A percentile compares a stretch with the other conserved stretches of the same genome.
These are phyloP conservation scores for Momotus momota DNA, from an alignment of 2,797 vertebrate species.

Conservation along the genomic window DNA sequence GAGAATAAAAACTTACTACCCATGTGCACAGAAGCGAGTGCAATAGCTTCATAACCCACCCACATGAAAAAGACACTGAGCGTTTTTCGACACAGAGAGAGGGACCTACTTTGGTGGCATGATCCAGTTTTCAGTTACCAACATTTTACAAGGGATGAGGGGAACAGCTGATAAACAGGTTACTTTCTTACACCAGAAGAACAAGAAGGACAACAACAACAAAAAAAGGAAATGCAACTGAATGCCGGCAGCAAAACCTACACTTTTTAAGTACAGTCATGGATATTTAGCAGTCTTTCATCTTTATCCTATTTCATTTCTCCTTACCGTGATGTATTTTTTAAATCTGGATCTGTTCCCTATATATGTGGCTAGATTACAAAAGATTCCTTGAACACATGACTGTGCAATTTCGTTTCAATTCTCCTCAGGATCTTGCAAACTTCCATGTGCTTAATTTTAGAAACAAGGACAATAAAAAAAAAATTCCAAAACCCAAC, in stretches of 20 bases:
- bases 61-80: not conserved
- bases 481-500: not conserved
- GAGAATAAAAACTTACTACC: not conserved
- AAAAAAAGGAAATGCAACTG: not conserved
- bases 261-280: not conserved
- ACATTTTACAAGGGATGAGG: not conserved
- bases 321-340: not conserved
- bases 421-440: conserved; percentile 47
- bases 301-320: not conserved
- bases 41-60: not conserved
- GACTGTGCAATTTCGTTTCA: conserved; percentile 33
- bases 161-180: not conserved
- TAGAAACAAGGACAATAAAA: conserved; percentile 65
- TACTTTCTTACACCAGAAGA: not conserved
- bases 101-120: not conserved
- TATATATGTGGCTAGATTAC: not conserved
- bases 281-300: not conserved
- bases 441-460: conserved; percentile 40
- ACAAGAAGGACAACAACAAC: not conserved
- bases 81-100: not conserved
- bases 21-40: not conserved
- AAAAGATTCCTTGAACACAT: conserved; percentile 38
- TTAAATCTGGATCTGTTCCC: not conserved
- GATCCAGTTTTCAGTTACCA: not conserved
- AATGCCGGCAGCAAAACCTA: not conserved